Conservation (phyloP, 1,140 invertebrate species). For the Adoxophyes honmai region DNA sequence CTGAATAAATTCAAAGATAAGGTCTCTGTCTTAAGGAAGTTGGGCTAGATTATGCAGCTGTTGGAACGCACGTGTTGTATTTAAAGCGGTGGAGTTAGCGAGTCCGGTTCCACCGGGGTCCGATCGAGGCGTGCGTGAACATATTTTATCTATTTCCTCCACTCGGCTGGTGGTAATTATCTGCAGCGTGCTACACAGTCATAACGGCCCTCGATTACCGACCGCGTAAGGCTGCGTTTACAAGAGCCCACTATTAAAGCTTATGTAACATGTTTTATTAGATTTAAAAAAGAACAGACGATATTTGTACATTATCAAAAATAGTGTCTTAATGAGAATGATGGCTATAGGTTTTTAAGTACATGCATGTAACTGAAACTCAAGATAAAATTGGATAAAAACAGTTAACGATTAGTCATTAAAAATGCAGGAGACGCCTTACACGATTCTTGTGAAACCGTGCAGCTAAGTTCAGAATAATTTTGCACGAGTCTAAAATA, state of each 20-base stretch:
- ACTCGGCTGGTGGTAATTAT: constrained; percentile 49
- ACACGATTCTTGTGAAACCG: no score
- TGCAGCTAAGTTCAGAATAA: no score
- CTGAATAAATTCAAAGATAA: constrained; percentile 16
- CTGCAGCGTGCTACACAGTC: constrained; percentile 49
- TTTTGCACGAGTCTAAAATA: no score
- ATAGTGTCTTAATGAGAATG: no score
- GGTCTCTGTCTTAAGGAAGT: constrained; percentile 7
- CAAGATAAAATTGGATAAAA: no score
- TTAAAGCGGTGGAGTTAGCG: background rate
- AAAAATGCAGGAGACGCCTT: no score
- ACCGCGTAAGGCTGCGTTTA: constrained; percentile 16
- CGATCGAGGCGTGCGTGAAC: constrained; percentile 60
- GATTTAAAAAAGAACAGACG: no score
- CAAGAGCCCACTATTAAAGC: background rate
- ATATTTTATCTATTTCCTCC: constrained; percentile 64
- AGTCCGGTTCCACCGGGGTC: background rate
- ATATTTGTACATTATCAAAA: no score
- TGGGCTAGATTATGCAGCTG: constrained; percentile 9
- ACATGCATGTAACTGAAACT: no score
- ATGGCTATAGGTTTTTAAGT: no score
- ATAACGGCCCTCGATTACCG: constrained; percentile 50
- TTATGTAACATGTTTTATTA: no score
- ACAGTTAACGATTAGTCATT: no score
- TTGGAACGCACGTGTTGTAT: constrained; percentile 1